Base-by-base conservation (phyloP, 1,140 invertebrate genomes). In the Microplitis mediator region DNA sequence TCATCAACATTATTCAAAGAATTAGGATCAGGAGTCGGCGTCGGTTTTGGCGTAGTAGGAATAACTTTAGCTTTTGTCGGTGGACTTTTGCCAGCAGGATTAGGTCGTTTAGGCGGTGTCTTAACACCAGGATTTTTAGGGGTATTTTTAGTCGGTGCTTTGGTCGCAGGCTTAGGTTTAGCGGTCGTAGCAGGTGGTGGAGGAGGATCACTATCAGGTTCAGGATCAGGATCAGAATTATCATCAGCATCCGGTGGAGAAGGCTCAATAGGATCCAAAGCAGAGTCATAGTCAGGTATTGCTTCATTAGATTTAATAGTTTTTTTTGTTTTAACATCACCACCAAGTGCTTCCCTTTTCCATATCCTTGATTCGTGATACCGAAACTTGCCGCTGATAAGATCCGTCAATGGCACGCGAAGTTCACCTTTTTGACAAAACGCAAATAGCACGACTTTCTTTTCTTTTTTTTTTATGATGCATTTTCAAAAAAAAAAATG, bases 361-460 rank as follows among this genome's bases (percentile, higher is more conserved):
- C 66, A 69, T 58, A 72, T 68, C 64, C 69, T 66, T 56, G 69
- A 65, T 45, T 45, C 39, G 5, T 45, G 39, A 45, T 63, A 11
- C 5, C 66, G 11, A 13, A 62, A 58, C 9, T 61, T 65, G 35
- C 16, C 50, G 65, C 39, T 23, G 56, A 16, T 62, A 45, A 50
- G 52, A 69, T 65, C 60, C 69, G 35, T 61, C 65, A 60, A 61
- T 45, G 36, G 35, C 45, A 69, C 60, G 66, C 66, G 31, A 34
- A 56, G 72, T 65, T 69, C 69, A 74, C 75, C 75, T 76, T 76
- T 72, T 71, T 60, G 72, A 74, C 72, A 71, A 63, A 76, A 71
- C 54, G 69, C 64, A 73, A 69, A 45, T 52, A 56, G 69, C 64
- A 65, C 39, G 68, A 58, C 68, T 73, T 23, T 72, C 9, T 68